phyloP scores from a whole-genome alignment of 2,888 invertebrate species.

The Nysson spinosus region DNA sequence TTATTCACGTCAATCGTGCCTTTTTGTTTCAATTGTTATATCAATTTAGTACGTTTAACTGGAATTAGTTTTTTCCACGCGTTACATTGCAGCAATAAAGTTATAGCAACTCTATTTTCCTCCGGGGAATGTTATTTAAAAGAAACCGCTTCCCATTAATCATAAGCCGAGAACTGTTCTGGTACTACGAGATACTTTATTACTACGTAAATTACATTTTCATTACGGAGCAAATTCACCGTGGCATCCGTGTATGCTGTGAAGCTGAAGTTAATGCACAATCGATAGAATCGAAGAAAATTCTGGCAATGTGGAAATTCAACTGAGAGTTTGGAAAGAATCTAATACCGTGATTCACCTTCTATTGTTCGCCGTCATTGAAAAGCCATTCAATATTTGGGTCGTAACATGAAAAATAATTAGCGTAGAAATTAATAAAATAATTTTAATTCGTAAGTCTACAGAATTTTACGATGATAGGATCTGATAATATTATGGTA shows the following conservation, averaged over 20 bases:
- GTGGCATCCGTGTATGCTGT: background rate
- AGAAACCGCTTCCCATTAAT: conserved; percentile 28
- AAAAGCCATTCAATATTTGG: too few species aligned
- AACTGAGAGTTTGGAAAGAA: too few species aligned
- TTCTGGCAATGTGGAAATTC: too few species aligned
- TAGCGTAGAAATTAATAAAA: too few species aligned
- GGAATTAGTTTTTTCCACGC: background rate
- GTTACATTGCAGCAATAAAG: conserved; percentile 9
- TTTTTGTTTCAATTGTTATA: conserved; percentile 4
- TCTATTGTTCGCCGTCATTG: too few species aligned
- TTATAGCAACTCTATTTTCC: conserved; percentile 5
- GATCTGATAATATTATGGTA: too few species aligned
- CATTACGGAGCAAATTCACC: conserved; percentile 13
- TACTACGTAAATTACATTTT: conserved; percentile 37
- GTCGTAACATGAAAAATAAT: too few species aligned
- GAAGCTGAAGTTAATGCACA: conserved; percentile 32
- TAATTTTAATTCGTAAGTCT: too few species aligned
- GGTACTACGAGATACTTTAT: conserved; percentile 20
- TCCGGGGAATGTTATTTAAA: conserved; percentile 11
- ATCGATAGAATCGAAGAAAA: conserved; percentile 32
- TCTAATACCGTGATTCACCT: too few species aligned
- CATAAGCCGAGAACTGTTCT: conserved; percentile 25
- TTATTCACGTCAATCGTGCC: background rate
- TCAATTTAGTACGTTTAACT: background rate
- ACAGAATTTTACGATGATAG: too few species aligned